Conservation (phyloP, 2,797 vertebrate species). For the Diglossa cyanea region DNA sequence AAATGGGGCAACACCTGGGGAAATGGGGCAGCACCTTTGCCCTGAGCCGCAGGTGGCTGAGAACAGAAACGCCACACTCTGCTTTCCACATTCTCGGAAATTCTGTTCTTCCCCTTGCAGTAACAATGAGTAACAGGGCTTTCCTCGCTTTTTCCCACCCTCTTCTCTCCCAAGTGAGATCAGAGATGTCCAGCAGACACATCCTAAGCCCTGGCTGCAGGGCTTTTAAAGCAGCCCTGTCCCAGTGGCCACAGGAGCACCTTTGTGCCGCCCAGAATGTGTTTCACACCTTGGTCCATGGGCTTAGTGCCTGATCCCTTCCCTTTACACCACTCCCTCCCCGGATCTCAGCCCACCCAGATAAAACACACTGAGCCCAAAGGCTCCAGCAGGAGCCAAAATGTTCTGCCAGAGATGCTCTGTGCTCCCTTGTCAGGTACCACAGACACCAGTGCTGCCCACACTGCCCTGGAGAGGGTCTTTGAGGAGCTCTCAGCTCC, state of each 20-base stretch:
- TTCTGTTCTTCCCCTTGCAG: not conserved
- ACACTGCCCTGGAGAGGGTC: not conserved
- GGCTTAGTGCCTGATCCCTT: not conserved
- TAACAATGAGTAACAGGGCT: not conserved
- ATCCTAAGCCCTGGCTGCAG: not conserved
- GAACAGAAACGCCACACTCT: not conserved
- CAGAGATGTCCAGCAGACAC: not conserved
- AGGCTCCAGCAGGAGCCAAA: not conserved
- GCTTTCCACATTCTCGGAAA: not conserved
- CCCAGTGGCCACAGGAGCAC: not conserved
- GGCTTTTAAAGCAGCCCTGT: not conserved
- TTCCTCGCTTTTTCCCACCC: not conserved
- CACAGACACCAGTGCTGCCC: not conserved
- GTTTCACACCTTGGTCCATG: not conserved
- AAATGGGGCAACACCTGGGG: not conserved
- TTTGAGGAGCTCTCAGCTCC: not conserved
- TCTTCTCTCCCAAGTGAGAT: not conserved
- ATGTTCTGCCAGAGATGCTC: not conserved
- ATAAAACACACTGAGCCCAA: not conserved
- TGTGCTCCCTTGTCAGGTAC: not conserved
- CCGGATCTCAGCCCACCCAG: not conserved
- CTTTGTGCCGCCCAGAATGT: not conserved
- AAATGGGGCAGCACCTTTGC: not conserved
- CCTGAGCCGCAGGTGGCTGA: slow-evolving; percentile 3
- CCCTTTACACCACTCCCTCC: not conserved